Percentiles rank a stretch among this genome's conserved stretches.
These are phyloP conservation scores for Botrylloides violaceus DNA, from an alignment of 23 tunicate species.

Conservation along the genomic window DNA sequence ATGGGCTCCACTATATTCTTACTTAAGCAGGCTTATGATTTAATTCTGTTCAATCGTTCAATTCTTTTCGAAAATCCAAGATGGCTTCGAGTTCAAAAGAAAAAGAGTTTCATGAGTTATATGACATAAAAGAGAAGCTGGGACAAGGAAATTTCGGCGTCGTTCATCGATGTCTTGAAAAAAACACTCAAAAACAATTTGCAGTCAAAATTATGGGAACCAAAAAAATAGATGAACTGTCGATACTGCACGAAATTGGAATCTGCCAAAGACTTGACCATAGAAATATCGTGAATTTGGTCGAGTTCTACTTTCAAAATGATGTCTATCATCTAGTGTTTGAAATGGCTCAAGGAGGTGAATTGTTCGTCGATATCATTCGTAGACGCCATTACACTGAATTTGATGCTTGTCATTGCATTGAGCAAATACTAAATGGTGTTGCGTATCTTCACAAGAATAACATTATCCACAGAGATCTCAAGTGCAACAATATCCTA, in stretches of 20 bases:
- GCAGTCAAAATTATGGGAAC: not conserved
- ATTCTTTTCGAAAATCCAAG: too few species aligned
- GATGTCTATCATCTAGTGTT: not conserved
- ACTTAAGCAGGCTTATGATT: too few species aligned
- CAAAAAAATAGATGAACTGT: too few species aligned
- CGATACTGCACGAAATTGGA: too few species aligned
- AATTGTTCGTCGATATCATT: not conserved
- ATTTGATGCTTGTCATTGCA: not conserved
- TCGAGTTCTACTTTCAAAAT: not conserved
- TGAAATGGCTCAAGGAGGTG: not conserved
- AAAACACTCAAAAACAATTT: not conserved
- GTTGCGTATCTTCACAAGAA: not conserved
- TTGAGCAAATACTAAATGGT: not conserved
- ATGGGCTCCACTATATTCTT: too few species aligned
- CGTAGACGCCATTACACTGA: not conserved
- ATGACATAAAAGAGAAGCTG: not conserved
- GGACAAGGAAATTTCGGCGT: not conserved
- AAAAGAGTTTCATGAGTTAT: not conserved
- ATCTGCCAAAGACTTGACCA: not conserved
- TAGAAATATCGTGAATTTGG: not conserved
- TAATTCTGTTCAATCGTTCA: too few species aligned
- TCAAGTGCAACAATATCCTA: not conserved
- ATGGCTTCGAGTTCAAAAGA: too few species aligned
- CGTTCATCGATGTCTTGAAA: not conserved
- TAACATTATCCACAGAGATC: not conserved